Conservation (phyloP, 2,797 vertebrate genomes). For the Sciaenops ocellatus region DNA sequence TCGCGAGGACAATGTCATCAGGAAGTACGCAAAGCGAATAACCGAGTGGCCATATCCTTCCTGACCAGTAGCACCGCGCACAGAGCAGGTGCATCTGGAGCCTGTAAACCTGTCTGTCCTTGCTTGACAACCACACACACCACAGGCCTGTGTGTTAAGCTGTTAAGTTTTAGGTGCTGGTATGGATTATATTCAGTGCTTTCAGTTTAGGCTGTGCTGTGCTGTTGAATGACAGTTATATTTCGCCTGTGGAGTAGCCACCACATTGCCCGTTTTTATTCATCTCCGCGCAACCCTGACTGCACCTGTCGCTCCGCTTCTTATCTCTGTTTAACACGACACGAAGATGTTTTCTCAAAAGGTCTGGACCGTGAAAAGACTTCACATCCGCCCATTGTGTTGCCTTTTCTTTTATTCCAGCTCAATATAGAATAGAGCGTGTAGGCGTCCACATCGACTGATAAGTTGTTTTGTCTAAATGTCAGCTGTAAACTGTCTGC, state of each 20-base stretch:
- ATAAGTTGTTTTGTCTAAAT: slow-evolving; percentile 59
- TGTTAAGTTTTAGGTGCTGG: slow-evolving; percentile 1
- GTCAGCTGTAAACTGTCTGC: slow-evolving; percentile 30
- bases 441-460: slow-evolving; percentile 11
- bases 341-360: slow-evolving; percentile 31
- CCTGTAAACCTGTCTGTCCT: slow-evolving; percentile 14
- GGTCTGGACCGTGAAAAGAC: slow-evolving; percentile 39
- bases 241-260: not conserved
- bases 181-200: not conserved
- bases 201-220: not conserved
- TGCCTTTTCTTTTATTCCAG: not conserved
- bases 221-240: slow-evolving; percentile 18
- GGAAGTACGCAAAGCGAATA: slow-evolving; percentile 99
- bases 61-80: slow-evolving; percentile 16
- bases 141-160: slow-evolving; percentile 8
- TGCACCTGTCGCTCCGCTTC: slow-evolving; percentile 63
- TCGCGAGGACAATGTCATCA: slow-evolving; percentile 98
- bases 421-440: not conserved
- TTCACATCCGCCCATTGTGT: slow-evolving; percentile 42
- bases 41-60: slow-evolving; percentile 99
- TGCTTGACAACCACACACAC: slow-evolving; percentile 9
- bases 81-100: slow-evolving; percentile 51
- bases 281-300: slow-evolving; percentile 17
- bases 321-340: slow-evolving; percentile 57
- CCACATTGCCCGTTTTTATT: slow-evolving; percentile 5